phyloP scores from a whole-genome alignment of 2,888 invertebrate species.

The Bedellia somnulentella region DNA sequence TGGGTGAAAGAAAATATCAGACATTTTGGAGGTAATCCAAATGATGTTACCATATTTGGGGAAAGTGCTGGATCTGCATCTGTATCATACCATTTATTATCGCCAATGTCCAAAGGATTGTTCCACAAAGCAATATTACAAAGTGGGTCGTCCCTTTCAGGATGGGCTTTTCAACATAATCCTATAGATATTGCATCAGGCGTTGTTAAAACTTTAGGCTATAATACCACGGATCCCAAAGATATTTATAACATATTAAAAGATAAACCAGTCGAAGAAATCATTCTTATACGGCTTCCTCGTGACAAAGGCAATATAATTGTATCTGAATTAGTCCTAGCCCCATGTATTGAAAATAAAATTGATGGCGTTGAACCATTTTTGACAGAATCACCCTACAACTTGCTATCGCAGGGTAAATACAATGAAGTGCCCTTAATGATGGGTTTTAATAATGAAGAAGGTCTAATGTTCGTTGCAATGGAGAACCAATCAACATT shows the following conservation, averaged over 20 bases:
- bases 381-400: slow-evolving; percentile 29
- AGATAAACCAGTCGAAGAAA: slow-evolving; percentile 17
- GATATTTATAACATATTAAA: slow-evolving; percentile 28
- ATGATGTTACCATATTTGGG: slow-evolving; percentile 40
- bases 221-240: slow-evolving; percentile 21
- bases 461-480: slow-evolving; percentile 39
- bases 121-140: slow-evolving; percentile 42
- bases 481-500: slow-evolving; percentile 42
- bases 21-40: slow-evolving; percentile 39
- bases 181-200: slow-evolving; percentile 28
- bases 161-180: slow-evolving; percentile 40
- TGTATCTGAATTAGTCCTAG: slow-evolving; percentile 40
- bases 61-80: slow-evolving; percentile 49
- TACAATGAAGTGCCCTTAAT: slow-evolving; percentile 35
- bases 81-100: slow-evolving; percentile 33
- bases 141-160: slow-evolving; percentile 39
- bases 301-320: slow-evolving; percentile 32
- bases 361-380: slow-evolving; percentile 22
- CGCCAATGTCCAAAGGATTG: slow-evolving; percentile 37
- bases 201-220: slow-evolving; percentile 28
- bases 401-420: slow-evolving; percentile 22
- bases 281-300: slow-evolving; percentile 29
- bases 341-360: slow-evolving; percentile 35
- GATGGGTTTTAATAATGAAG: slow-evolving; percentile 36
- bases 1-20: slow-evolving; percentile 38